These are phyloP conservation scores for Clepsis dumicolana DNA, from an alignment of 2,888 invertebrate species.

Conservation along the genomic window DNA sequence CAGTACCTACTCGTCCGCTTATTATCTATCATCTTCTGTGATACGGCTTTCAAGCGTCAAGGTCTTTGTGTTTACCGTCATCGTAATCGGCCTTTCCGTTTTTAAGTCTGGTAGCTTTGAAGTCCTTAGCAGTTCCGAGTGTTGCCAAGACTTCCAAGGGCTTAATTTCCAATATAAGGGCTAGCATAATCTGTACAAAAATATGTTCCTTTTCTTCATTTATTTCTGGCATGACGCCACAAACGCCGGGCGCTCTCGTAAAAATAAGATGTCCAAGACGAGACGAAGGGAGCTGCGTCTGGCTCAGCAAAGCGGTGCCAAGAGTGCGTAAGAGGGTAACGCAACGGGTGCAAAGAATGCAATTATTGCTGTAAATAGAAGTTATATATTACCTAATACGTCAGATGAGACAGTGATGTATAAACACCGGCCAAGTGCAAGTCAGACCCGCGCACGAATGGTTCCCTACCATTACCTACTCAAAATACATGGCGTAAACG, in stretches of 20 bases:
- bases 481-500: no score
- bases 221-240: slow-evolving; percentile 31
- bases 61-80: no score
- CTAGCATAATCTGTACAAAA: neutral
- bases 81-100: no score
- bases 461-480: no score
- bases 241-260: slow-evolving; percentile 34
- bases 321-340: slow-evolving; percentile 29
- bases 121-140: neutral
- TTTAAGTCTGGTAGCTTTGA: no score
- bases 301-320: slow-evolving; percentile 33
- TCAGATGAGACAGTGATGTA: neutral
- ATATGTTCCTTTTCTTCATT: slow-evolving; percentile 11
- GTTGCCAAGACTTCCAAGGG: neutral
- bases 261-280: slow-evolving; percentile 33
- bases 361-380: slow-evolving; percentile 31
- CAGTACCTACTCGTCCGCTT: no score
- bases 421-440: no score
- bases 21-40: no score
- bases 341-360: slow-evolving; percentile 26
- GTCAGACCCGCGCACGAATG: no score
- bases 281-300: slow-evolving; percentile 5
- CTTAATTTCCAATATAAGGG: slow-evolving; percentile 3
- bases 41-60: no score
- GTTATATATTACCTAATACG: neutral